Evolutionary conservation across 2,113 vertebrate species (phyloP).

Genomic region (Sebastes fasciatus): DNA sequence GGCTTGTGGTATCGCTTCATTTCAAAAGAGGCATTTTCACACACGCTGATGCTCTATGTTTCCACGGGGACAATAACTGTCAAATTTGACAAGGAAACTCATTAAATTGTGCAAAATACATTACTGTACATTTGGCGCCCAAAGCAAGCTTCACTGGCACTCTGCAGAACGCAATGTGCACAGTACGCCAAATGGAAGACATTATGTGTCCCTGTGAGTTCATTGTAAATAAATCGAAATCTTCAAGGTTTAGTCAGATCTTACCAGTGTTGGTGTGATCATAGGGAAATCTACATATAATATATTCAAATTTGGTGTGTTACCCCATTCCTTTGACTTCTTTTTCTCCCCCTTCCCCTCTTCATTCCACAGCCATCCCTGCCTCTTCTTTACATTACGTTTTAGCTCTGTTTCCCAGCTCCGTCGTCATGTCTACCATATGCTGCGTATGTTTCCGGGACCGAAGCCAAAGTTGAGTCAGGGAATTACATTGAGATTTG

Average conservation of each 20-base stretch:
- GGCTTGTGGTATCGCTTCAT: slow-evolving; percentile 14
- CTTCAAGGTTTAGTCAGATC: background rate
- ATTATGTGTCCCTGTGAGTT: background rate
- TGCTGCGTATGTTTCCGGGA: slow-evolving; percentile 66
- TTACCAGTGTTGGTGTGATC: slow-evolving; percentile 6
- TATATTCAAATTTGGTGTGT: background rate
- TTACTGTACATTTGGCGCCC: slow-evolving; percentile 10
- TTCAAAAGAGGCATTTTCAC: slow-evolving; percentile 35
- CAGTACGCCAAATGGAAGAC: background rate
- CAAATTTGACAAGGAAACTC: slow-evolving; percentile 9
- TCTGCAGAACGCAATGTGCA: background rate
- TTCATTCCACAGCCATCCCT: slow-evolving; percentile 1
- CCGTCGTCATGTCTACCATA: slow-evolving; percentile 53
- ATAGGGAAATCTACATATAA: background rate
- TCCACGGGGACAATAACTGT: slow-evolving; percentile 41
- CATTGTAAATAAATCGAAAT: background rate
- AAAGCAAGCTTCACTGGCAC: background rate
- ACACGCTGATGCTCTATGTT: slow-evolving; percentile 25
- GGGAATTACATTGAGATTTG: slow-evolving; percentile 59
- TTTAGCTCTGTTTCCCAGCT: slow-evolving; percentile 13
- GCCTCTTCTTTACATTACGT: background rate
- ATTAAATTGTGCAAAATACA: slow-evolving; percentile 1
- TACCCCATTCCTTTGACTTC: background rate
- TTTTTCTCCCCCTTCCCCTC: background rate
- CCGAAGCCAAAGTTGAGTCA: slow-evolving; percentile 61